Conservation (phyloP, 2,113 vertebrate genomes). For the Caranx ignobilis region DNA sequence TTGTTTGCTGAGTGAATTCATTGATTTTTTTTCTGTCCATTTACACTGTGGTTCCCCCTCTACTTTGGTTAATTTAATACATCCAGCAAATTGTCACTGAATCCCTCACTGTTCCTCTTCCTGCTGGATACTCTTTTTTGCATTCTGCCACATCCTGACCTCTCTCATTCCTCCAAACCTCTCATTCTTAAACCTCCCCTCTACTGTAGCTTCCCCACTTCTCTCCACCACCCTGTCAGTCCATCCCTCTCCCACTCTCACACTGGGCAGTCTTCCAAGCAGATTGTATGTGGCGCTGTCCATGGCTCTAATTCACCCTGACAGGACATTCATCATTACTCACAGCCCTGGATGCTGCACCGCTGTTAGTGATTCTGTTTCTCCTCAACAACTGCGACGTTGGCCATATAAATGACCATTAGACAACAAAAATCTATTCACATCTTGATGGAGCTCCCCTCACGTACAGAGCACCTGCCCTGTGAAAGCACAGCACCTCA, state of each 20-base stretch:
- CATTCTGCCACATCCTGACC: not conserved
- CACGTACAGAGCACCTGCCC: not conserved
- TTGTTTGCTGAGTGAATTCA: slow-evolving; percentile 16
- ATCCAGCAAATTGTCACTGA: not conserved
- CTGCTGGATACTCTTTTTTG: not conserved
- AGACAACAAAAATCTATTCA: slow-evolving; percentile 21
- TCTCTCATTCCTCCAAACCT: not conserved
- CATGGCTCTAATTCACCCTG: slow-evolving; percentile 78
- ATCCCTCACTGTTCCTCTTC: not conserved
- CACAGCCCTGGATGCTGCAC: slow-evolving; percentile 67
- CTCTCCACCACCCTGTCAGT: not conserved
- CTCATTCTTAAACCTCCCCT: not conserved
- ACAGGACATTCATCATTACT: slow-evolving; percentile 86
- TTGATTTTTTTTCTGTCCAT: slow-evolving; percentile 14
- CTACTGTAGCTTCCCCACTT: not conserved
- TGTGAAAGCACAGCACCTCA: slow-evolving; percentile 5
- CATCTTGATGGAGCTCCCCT: not conserved
- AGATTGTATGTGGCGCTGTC: slow-evolving; percentile 65
- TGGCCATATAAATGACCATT: slow-evolving; percentile 18
- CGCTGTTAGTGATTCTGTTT: slow-evolving; percentile 44
- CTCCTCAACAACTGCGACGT: slow-evolving; percentile 30
- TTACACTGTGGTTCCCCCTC: not conserved
- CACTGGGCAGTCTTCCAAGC: slow-evolving; percentile 75
- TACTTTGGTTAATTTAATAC: slow-evolving; percentile 11
- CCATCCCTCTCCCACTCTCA: slow-evolving; percentile 17